A percentile compares a stretch with the other conserved stretches of the same genome.
Evolutionary conservation across 2,113 vertebrate species (phyloP).

Genomic region (Nibea albiflora): DNA sequence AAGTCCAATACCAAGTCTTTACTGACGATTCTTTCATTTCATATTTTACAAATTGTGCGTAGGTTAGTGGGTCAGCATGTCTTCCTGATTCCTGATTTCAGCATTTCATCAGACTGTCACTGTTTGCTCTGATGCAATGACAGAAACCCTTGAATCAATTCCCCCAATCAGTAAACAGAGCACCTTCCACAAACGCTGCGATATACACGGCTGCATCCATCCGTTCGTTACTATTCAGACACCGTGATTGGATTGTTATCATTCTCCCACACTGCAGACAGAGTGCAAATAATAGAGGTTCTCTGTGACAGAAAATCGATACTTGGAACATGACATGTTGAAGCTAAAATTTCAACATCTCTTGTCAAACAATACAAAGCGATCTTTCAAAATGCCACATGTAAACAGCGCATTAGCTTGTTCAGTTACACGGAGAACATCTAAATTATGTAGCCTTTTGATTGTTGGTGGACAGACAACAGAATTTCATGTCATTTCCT

Average conservation of each 20-base stretch:
- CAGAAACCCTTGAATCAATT: constrained; percentile 33
- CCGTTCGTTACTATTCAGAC: constrained; percentile 36
- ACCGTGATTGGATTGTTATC: constrained; percentile 28
- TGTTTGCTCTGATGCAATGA: constrained; percentile 20
- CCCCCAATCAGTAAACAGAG: constrained; percentile 38
- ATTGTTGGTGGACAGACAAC: neutral
- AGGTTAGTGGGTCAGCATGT: neutral
- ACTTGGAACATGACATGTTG: constrained; percentile 28
- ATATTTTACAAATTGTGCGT: neutral
- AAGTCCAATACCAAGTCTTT: neutral
- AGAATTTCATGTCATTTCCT: constrained; percentile 24
- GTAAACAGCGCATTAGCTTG: neutral
- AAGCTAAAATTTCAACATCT: constrained; percentile 6
- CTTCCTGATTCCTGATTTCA: neutral
- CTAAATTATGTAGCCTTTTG: neutral
- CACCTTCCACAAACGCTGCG: constrained; percentile 37
- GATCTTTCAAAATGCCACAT: constrained; percentile 2
- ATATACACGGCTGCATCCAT: constrained; percentile 3
- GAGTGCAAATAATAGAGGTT: constrained; percentile 57
- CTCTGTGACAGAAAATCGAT: constrained; percentile 63
- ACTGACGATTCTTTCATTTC: neutral
- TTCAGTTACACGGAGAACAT: neutral
- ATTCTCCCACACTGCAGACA: constrained; percentile 43
- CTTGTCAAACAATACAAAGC: constrained; percentile 21
- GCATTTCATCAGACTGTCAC: constrained; percentile 8